Percentiles rank a stretch among this genome's conserved stretches.
phyloP scores from a whole-genome alignment of 2,888 invertebrate species.

The Napeogenes inachia region DNA sequence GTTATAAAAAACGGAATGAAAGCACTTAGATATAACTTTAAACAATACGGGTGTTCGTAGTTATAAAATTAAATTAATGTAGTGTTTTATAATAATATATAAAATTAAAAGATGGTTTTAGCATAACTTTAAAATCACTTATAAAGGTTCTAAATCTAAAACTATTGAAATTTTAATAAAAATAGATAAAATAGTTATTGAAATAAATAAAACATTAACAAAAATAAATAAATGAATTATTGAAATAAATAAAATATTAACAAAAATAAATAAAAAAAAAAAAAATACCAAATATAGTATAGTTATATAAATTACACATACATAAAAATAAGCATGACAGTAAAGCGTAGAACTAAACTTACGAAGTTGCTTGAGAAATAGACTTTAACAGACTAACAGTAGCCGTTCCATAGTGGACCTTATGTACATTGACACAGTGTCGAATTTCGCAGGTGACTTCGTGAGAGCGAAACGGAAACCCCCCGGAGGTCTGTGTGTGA shows the following conservation, averaged over 20 bases:
- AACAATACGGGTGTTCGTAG: too few species aligned
- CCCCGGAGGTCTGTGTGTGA: slow-evolving; percentile 71
- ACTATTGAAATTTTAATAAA: not conserved
- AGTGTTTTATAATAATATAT: too few species aligned
- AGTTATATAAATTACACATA: slow-evolving; percentile 7
- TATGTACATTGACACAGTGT: slow-evolving; percentile 43
- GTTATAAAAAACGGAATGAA: too few species aligned
- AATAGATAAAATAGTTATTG: not conserved
- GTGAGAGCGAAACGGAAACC: slow-evolving; percentile 69
- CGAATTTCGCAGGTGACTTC: slow-evolving; percentile 76
- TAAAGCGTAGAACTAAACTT: slow-evolving; percentile 43
- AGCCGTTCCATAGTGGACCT: slow-evolving; percentile 41
- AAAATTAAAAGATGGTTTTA: too few species aligned
- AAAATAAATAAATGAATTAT: not conserved
- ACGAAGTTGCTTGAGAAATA: slow-evolving; percentile 70
- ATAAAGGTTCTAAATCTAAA: too few species aligned
- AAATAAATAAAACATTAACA: slow-evolving; percentile 6
- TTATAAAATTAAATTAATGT: too few species aligned
- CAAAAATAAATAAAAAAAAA: slow-evolving; percentile 1
- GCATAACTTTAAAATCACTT: too few species aligned
- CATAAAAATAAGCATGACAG: slow-evolving; percentile 40
- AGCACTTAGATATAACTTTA: too few species aligned
- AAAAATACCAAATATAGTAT: not conserved
- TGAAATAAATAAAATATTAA: not conserved
- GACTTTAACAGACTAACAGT: slow-evolving; percentile 49